phyloP scores from a whole-genome alignment of 35 echinoderm and acorn worm genomes.

The Ptychodera flava region DNA sequence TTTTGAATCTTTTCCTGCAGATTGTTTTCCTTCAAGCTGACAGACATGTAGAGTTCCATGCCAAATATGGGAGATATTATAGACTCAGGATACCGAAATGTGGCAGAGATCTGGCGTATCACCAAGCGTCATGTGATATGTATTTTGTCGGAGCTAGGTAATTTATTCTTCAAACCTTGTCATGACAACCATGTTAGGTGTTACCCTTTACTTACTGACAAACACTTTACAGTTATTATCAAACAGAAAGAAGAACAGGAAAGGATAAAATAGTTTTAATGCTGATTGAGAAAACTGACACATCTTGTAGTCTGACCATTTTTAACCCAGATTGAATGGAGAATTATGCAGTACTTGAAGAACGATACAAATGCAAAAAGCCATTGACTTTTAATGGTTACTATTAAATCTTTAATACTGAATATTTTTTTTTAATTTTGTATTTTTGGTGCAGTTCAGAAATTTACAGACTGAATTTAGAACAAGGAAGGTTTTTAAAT shows the following conservation, averaged over 20 bases:
- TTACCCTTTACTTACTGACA: no score
- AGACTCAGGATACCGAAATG: constrained; percentile 81
- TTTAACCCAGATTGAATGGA: no score
- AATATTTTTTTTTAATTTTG: not conserved
- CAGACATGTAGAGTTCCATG: constrained; percentile 86
- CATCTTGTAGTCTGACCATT: no score
- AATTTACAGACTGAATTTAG: constrained; percentile 86
- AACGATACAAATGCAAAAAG: no score
- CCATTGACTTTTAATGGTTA: not conserved
- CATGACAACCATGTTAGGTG: no score
- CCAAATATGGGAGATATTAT: constrained; percentile 75
- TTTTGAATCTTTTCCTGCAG: constrained; percentile 23
- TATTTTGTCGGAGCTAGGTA: constrained; percentile 82
- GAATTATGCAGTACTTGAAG: no score
- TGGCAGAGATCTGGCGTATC: constrained; percentile 76
- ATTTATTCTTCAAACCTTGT: not conserved
- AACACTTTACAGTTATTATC: no score
- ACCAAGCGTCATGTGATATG: constrained; percentile 77
- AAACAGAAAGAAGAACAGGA: no score
- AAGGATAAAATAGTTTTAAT: no score
- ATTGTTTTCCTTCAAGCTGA: constrained; percentile 89
- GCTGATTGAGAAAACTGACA: no score
- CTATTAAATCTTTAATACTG: not conserved
- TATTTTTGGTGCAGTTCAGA: constrained; percentile 44
- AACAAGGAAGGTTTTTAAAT: constrained; percentile 79